Evolutionary conservation across 2,888 invertebrate genomes (phyloP).

Genomic region (Cheilosia urbana): DNA sequence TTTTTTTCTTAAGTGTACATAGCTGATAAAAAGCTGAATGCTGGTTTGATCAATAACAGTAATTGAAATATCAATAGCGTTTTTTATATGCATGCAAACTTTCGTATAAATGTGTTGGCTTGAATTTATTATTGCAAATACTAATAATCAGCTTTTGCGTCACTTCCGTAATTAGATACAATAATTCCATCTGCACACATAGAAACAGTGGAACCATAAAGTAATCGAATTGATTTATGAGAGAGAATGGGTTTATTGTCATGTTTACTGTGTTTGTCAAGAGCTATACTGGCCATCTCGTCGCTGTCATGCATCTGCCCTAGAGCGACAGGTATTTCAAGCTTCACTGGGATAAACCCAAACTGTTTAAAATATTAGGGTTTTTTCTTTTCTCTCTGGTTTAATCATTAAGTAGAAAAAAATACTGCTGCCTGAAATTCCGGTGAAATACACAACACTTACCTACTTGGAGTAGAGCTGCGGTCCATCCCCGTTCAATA

Average conservation of each 20-base stretch:
- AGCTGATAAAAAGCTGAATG: constrained; percentile 66
- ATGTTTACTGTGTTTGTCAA: constrained; percentile 65
- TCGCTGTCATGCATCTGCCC: constrained; percentile 2
- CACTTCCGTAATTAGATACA: constrained; percentile 74
- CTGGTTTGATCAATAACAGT: constrained; percentile 64
- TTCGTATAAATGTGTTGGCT: neutral
- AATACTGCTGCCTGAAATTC: constrained; percentile 52
- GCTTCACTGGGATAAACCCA: constrained; percentile 54
- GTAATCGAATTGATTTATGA: constrained; percentile 72
- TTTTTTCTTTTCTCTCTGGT: constrained; percentile 17
- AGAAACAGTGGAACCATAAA: constrained; percentile 54
- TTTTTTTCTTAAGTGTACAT: constrained; percentile 31
- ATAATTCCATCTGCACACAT: constrained; percentile 31
- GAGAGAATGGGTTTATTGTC: constrained; percentile 54
- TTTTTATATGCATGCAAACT: constrained; percentile 4
- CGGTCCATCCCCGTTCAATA: constrained; percentile 67
- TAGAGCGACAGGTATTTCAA: constrained; percentile 65
- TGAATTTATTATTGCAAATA: constrained; percentile 57
- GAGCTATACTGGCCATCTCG: constrained; percentile 25
- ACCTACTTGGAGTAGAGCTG: neutral
- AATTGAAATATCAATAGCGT: constrained; percentile 64
- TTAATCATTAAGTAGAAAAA: constrained; percentile 36
- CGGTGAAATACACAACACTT: constrained; percentile 52
- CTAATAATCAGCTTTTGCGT: constrained; percentile 66
- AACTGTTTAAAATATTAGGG: constrained; percentile 31